Evolutionary conservation across 2,888 invertebrate genomes (phyloP), one percentile per base, ranked within the genome.

Genomic region (Tridacna crocea): DNA sequence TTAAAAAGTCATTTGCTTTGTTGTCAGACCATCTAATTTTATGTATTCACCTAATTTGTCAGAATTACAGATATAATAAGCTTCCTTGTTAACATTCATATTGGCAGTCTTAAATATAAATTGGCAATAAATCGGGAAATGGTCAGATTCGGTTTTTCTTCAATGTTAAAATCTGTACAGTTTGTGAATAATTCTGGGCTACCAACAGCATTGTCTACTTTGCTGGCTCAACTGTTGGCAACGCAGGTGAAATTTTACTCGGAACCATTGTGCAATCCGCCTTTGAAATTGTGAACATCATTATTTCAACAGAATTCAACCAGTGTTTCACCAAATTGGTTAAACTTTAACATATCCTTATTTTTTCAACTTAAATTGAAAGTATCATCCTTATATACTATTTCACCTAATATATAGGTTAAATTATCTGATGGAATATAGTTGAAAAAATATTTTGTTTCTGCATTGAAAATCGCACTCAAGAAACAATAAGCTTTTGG

Each of bases 141-240:
- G 26, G n/a, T 66, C 36, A 27, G 66, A 66, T 27, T 66, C 27
- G 10, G 66, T 27, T 27, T 36, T 27, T 66, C 27, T 36, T 66
- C 27, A 11, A 66, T 19, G n/a, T 27, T 66, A 17, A 66, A 66
- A 27, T 66, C 46, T 36, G 36, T 66, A 17, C 66, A 66, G 11
- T 19, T 6, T 66, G 26, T 13, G 17, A 27, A 66, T 36, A 66
- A 36, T 27, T 66, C 66, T 36, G 66, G 27, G 66, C 66, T 66
- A 36, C 66, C 66, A 66, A 66, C 46, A n/a, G n/a, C n/a, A n/a
- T n/a, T n/a, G n/a, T n/a, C n/a, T n/a, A n/a, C n/a, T n/a, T n/a
- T n/a, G n/a, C n/a, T n/a, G n/a, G n/a, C n/a, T n/a, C n/a, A n/a
- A n/a, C n/a, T n/a, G n/a, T n/a, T n/a, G n/a, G n/a, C n/a, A n/a